A percentile compares a stretch with the other conserved stretches of the same genome.
phyloP scores from a whole-genome alignment of 2,888 invertebrate genomes.

The Scaptomyza polygonia region DNA sequence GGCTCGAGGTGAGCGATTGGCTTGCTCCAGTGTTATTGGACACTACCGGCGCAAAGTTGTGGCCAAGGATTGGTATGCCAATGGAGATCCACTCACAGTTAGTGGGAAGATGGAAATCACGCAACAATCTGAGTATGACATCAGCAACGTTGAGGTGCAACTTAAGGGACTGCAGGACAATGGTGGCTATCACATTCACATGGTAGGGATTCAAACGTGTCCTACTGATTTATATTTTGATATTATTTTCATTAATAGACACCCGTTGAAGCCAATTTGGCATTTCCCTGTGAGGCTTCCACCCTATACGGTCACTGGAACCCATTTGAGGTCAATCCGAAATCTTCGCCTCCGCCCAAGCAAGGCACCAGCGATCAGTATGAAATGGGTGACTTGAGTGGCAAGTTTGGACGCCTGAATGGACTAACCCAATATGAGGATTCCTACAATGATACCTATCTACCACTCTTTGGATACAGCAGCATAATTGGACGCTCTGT shows the following conservation, averaged over 20 bases:
- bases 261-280: constrained; percentile 91
- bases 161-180: constrained; percentile 89
- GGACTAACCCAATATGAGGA: constrained; percentile 86
- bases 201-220: constrained; percentile 86
- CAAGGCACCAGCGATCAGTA: constrained; percentile 93
- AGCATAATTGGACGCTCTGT: constrained; percentile 94
- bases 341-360: constrained; percentile 86
- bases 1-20: constrained; percentile 94
- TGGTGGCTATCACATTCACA: constrained; percentile 92
- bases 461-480: constrained; percentile 92
- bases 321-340: constrained; percentile 89
- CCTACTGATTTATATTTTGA: background rate
- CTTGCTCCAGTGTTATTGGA: constrained; percentile 93
- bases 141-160: constrained; percentile 91
- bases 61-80: constrained; percentile 94
- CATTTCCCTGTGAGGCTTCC: constrained; percentile 94
- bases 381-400: constrained; percentile 93
- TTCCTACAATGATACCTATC: constrained; percentile 91
- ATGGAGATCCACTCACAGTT: constrained; percentile 88
- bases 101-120: constrained; percentile 92
- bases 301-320: constrained; percentile 94
- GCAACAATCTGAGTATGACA: constrained; percentile 94
- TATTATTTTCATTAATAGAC: constrained; percentile 86
- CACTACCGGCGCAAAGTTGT: constrained; percentile 92
- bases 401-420: constrained; percentile 92